Conservation (phyloP, 2,888 invertebrate genomes). For the Pristionchus mayeri region DNA sequence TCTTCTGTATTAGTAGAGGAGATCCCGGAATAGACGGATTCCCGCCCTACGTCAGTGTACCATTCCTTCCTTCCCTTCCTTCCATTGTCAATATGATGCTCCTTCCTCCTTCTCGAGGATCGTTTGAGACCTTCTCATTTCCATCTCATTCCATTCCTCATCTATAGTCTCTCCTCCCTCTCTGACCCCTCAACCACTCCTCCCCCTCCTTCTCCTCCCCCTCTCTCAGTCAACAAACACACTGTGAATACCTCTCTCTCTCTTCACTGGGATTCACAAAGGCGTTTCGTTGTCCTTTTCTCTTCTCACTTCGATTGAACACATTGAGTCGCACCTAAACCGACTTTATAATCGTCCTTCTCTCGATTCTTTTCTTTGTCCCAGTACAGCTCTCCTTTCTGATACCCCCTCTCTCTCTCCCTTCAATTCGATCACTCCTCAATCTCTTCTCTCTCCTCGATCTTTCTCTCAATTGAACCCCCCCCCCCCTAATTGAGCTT, state of each 20-base stretch:
- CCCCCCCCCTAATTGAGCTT: slow-evolving; percentile 5
- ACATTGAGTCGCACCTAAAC: neutral
- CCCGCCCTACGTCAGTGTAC: neutral
- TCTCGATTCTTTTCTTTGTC: neutral
- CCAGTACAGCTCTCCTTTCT: slow-evolving; percentile 7
- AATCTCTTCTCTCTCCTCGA: neutral
- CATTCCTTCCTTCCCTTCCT: no score
- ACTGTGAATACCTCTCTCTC: slow-evolving; percentile 29
- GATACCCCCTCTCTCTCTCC: neutral
- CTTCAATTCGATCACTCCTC: neutral
- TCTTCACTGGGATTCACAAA: slow-evolving; percentile 13
- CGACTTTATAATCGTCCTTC: neutral
- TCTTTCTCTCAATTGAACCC: neutral
- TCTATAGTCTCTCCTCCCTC: neutral
- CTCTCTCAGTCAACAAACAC: slow-evolving; percentile 26
- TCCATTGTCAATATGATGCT: slow-evolving; percentile 11
- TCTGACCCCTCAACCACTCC: neutral
- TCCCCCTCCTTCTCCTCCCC: neutral
- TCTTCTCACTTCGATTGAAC: neutral
- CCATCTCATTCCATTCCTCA: slow-evolving; percentile 39
- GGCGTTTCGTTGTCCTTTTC: slow-evolving; percentile 36
- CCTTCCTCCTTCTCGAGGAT: neutral
- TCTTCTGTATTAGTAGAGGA: neutral
- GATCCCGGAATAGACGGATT: neutral
- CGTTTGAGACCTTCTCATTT: neutral